Evolutionary conservation across 2,797 vertebrate genomes (phyloP), one percentile per base, ranked within the genome.

Genomic region (Gadopsis marmoratus): DNA sequence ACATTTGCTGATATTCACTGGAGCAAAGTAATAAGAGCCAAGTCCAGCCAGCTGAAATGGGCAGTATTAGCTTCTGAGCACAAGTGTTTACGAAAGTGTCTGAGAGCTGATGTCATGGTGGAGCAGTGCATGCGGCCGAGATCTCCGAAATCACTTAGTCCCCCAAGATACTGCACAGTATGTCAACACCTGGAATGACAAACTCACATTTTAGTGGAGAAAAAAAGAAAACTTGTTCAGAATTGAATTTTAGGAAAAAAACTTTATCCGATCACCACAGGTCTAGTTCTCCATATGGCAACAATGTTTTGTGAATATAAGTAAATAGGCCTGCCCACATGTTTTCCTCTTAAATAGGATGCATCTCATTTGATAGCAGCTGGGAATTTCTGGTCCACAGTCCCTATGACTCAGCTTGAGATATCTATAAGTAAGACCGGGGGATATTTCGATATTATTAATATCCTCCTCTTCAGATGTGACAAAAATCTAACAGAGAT

Each of bases 41-140:
- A 74, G 71, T 81, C 63, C 74, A 61, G 82, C 75, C 79, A 62
- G 70, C 61, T 86, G 76, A 83, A 86, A 78, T 64, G 66, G 76
- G 67, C 80, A 78, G 82, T 26, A 4, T 84, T 64, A 58, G 71
- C 61, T 78, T 78, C 69, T n/a, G 86, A 86, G 50, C 71, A 59
- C 53, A 67, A 89, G 69, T 83, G 89, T 88, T 91, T 89, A 80
- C 88, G 80, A 74, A 72, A 84, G 83, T 83, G 88, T 88, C 88
- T 86, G 75, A 83, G 85, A 69, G 85, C 76, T 89, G 86, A 92
- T 75, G 89, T 89, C 86, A 93, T 77, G 5, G 75, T 41, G 75
- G 39, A 82, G 73, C 75, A 60, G 68, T 37, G 82, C 80, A 66
- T 81, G 82, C 12, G 80, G 73, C 64, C n/a, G 35, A 82, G 51